Evolutionary conservation across 2,888 invertebrate species (phyloP), one percentile per base, ranked within the genome.

Genomic region (Colletes collaris): DNA sequence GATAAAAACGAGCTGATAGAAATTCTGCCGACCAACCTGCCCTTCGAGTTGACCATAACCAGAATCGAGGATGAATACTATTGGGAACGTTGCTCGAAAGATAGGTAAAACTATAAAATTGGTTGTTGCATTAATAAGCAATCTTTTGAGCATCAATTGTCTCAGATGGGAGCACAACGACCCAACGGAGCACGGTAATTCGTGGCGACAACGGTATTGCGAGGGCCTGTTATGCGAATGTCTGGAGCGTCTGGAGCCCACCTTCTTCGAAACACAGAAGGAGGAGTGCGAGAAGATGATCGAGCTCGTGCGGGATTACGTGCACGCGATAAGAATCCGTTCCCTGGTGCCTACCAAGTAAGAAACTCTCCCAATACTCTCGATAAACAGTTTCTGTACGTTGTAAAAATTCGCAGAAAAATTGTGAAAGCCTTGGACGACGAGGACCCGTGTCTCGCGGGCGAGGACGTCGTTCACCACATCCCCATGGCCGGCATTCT

Each of bases 1-100:
- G 95, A 96, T 87, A 91, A 94, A 49, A 94, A 95, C 84, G 93
- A 94, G 71, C 92, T 96, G 2, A 93, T 96, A 91, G 96, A 96
- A 92, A 92, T 95, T 73, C 93, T 95, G 82, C 94, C 95, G 1
- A 93, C 94, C 2, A 93, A 95, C 89, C 93, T 96, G 73, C 95
- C 95, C 2, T 92, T 96, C 53, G 94, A 94, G 76, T 91, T 93
- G 74, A 86, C 84, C 49, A 88, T 92, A 69, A 81, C 76, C 49
- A 87, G 77, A 60, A 89, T 94, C 91, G 84, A 88, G 93, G 94
- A 95, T 82, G 95, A 96, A 87, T 94, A 94, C 90, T 96, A 95
- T 91, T 96, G 96, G 96, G 93, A 95, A 88, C 93, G 95, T 68
- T 93, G 94, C 11, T 94, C 94, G 67, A 90, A 90, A 59, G 90